These are phyloP conservation scores for Pagrus major DNA, from an alignment of 2,113 vertebrate species.

Conservation along the genomic window DNA sequence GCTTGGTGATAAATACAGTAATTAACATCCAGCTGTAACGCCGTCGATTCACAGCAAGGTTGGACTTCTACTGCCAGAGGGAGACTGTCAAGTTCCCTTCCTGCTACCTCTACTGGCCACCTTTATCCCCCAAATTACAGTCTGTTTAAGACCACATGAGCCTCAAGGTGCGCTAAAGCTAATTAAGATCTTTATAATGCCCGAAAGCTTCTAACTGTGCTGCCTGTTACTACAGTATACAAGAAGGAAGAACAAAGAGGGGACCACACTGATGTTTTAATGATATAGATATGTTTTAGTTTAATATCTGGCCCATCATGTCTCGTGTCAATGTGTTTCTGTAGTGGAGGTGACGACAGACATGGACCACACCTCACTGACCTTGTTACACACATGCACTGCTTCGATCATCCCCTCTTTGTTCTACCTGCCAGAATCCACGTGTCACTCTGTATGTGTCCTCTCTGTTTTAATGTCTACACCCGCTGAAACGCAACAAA, in stretches of 20 bases:
- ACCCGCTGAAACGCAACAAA: constrained; percentile 57
- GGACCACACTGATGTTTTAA: background rate
- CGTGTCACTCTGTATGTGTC: background rate
- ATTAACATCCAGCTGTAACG: background rate
- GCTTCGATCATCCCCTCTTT: background rate
- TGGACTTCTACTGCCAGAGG: constrained; percentile 3
- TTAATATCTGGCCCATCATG: background rate
- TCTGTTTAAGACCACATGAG: constrained; percentile 16
- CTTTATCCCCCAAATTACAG: too few relatives aligned
- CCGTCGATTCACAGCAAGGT: background rate
- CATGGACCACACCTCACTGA: background rate
- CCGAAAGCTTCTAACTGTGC: constrained; percentile 31
- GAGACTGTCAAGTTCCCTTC: background rate
- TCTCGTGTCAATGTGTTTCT: background rate
- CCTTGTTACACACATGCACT: background rate
- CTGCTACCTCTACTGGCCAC: constrained; percentile 22
- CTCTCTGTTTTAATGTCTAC: background rate
- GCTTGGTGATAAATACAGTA: background rate
- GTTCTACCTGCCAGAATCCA: constrained; percentile 16
- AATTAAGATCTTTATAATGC: background rate
- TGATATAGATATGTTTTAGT: background rate
- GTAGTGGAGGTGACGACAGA: background rate
- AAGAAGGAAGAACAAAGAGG: constrained; percentile 7
- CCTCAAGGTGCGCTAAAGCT: constrained; percentile 19
- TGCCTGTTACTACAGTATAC: constrained; percentile 21